These are phyloP conservation scores for Metacarcinus magister DNA, from an alignment of 2,888 invertebrate species.

Conservation along the genomic window DNA sequence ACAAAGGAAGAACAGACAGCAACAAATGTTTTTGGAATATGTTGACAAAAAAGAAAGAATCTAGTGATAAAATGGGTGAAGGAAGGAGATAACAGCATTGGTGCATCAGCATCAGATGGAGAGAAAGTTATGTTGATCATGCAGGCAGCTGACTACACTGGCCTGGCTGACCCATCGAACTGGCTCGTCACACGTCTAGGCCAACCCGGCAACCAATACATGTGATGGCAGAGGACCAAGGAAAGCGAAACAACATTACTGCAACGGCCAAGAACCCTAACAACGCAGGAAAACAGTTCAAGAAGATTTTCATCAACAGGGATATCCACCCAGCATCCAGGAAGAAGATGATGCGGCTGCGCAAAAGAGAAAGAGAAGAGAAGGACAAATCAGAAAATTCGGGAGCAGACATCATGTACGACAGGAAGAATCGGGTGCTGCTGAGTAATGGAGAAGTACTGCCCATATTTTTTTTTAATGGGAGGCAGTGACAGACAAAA, in stretches of 20 bases:
- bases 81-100: background rate
- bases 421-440: slow-evolving; percentile 40
- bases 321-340: slow-evolving; percentile 41
- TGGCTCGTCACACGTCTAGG: no score
- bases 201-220: background rate
- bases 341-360: background rate
- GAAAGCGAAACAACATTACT: slow-evolving; percentile 22
- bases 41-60: background rate
- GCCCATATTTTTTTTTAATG: background rate
- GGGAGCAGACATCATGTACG: background rate
- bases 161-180: no score
- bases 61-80: slow-evolving; percentile 1
- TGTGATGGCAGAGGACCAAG: slow-evolving; percentile 31
- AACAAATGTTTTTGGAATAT: background rate
- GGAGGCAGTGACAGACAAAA: background rate
- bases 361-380: background rate
- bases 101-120: no score
- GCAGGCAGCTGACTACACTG: no score
- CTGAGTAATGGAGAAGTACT: slow-evolving; percentile 8
- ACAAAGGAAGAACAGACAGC: no score
- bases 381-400: background rate
- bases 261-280: slow-evolving; percentile 27
- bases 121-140: no score
- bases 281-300: background rate
- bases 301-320: background rate